These are phyloP conservation scores for Meloidogyne chitwoodi DNA, from an alignment of 1,140 invertebrate species.

Conservation along the genomic window DNA sequence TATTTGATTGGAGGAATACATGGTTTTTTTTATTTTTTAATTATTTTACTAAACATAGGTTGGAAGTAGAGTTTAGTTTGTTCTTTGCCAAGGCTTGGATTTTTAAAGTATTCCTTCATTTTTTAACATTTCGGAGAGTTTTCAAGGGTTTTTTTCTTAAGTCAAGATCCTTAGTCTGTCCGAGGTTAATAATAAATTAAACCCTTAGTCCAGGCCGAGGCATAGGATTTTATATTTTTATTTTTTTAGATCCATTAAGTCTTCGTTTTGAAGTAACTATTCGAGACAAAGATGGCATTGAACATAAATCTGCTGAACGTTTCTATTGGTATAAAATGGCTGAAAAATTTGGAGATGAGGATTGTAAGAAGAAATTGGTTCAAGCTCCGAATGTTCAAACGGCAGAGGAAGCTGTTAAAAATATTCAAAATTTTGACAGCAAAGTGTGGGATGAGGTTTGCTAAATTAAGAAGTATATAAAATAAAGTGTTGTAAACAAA, in stretches of 20 bases:
- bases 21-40: constrained; percentile 23
- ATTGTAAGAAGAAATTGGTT: constrained; percentile 48
- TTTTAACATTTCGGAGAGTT: too few species aligned
- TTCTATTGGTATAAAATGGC: constrained; percentile 59
- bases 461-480: background rate
- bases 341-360: constrained; percentile 43
- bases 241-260: constrained; percentile 25
- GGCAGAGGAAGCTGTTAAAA: constrained; percentile 49
- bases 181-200: too few species aligned
- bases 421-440: constrained; percentile 46
- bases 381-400: constrained; percentile 29
- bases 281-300: constrained; percentile 40
- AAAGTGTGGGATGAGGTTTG: constrained; percentile 43
- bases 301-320: constrained; percentile 53
- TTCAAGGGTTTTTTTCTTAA: too few species aligned
- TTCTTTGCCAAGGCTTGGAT: too few species aligned
- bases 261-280: constrained; percentile 43
- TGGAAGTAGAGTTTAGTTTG: too few species aligned
- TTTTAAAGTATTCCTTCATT: too few species aligned
- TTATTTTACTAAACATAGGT: background rate
- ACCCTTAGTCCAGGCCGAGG: too few species aligned
- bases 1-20: constrained; percentile 49
- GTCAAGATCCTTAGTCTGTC: too few species aligned
- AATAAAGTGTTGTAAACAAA: background rate
- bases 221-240: too few species aligned